These are phyloP conservation scores for Drosophila merina DNA, from an alignment of 2,888 invertebrate genomes.

Conservation along the genomic window DNA sequence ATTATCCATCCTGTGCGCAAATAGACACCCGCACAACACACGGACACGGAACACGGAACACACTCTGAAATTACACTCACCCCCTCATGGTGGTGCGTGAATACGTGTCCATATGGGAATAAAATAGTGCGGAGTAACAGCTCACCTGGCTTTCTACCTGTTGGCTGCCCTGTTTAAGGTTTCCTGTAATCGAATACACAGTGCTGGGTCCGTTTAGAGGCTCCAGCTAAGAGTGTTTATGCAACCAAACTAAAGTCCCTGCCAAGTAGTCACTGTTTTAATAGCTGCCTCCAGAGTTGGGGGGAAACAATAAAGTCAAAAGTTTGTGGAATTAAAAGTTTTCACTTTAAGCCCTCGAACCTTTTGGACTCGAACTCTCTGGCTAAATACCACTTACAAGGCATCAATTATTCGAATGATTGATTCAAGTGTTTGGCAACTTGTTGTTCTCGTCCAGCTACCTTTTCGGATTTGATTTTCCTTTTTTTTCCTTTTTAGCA, in stretches of 20 bases:
- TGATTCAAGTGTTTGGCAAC: slow-evolving; percentile 43
- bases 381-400: slow-evolving; percentile 40
- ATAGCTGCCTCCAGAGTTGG: neutral
- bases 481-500: neutral
- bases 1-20: slow-evolving; percentile 49
- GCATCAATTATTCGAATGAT: slow-evolving; percentile 45
- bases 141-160: slow-evolving; percentile 28
- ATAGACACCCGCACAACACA: slow-evolving; percentile 20
- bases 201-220: no score
- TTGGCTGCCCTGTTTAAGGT: slow-evolving; percentile 21
- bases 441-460: slow-evolving; percentile 34
- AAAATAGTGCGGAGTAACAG: slow-evolving; percentile 63
- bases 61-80: slow-evolving; percentile 1
- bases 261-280: neutral
- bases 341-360: slow-evolving; percentile 17
- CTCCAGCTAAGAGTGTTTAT: neutral
- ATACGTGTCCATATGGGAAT: slow-evolving; percentile 68
- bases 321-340: slow-evolving; percentile 28
- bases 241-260: neutral
- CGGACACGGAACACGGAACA: slow-evolving; percentile 6
- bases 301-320: slow-evolving; percentile 12
- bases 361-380: slow-evolving; percentile 16
- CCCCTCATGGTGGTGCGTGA: slow-evolving; percentile 21
- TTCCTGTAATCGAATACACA: slow-evolving; percentile 2
- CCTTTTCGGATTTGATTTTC: slow-evolving; percentile 9